phyloP scores from a whole-genome alignment of 2,797 vertebrate species.

The Acomys russatus region DNA sequence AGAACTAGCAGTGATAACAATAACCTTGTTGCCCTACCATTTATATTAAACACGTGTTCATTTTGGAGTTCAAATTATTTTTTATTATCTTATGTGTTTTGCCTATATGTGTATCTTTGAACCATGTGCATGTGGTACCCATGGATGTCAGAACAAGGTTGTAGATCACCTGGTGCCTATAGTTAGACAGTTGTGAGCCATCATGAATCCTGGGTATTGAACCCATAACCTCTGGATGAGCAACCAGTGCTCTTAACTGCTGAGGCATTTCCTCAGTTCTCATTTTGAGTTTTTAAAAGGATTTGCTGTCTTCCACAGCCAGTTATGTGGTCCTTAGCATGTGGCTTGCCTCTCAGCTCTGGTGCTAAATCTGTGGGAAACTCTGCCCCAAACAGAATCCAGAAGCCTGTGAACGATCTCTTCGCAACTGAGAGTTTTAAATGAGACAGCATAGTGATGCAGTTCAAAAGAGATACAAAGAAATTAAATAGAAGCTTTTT shows the following conservation, averaged over 20 bases:
- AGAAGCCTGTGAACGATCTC: neutral
- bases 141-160: neutral
- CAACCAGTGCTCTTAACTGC: neutral
- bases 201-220: neutral
- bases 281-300: neutral
- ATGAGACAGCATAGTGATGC: neutral
- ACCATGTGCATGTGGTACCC: neutral
- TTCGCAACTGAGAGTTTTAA: constrained; percentile 58
- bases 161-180: neutral
- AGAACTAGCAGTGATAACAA: constrained; percentile 39
- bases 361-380: neutral
- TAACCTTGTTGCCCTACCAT: neutral
- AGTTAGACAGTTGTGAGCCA: neutral
- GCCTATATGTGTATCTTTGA: neutral
- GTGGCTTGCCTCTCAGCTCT: constrained; percentile 3
- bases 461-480: constrained; percentile 58
- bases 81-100: neutral
- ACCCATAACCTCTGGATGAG: neutral
- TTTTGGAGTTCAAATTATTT: neutral
- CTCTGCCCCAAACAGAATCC: neutral
- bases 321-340: constrained; percentile 25
- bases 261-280: neutral
- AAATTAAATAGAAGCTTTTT: constrained; percentile 26
- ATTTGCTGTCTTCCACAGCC: neutral
- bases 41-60: neutral